Conservation (phyloP, 2,888 invertebrate genomes). For the Ceraclea dissimilis region DNA sequence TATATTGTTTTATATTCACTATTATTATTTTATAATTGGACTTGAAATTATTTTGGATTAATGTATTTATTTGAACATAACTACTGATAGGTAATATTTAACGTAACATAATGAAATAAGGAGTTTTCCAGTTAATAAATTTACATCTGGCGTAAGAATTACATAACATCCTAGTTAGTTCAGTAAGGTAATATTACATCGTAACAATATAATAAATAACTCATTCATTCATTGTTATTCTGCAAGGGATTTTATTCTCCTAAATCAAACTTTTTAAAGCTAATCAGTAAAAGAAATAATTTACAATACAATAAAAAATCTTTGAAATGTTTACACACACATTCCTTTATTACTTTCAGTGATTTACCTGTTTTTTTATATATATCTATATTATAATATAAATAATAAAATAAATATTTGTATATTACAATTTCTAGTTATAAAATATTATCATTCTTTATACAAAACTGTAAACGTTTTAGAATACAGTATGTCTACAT, state of each 20-base stretch:
- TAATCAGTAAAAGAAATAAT: too few relatives aligned
- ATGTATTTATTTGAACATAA: slow-evolving; percentile 11
- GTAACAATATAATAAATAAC: too few relatives aligned
- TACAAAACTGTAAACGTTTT: slow-evolving; percentile 10
- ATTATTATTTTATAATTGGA: slow-evolving; percentile 5
- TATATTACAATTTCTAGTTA: not conserved
- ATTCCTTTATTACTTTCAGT: too few relatives aligned
- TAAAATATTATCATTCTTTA: not conserved
- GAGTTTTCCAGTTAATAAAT: not conserved
- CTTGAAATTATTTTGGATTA: slow-evolving; percentile 5
- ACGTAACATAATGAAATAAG: not conserved
- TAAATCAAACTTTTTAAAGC: too few relatives aligned
- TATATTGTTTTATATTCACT: slow-evolving; percentile 2
- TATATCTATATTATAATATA: slow-evolving; percentile 7
- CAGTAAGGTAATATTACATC: too few relatives aligned
- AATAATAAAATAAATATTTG: not conserved
- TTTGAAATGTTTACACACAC: too few relatives aligned
- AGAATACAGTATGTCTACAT: slow-evolving; percentile 10
- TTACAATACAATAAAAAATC: too few relatives aligned
- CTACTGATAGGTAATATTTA: slow-evolving; percentile 1
- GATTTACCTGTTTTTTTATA: slow-evolving; percentile 8
- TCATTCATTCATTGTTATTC: too few relatives aligned
- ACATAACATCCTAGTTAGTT: too few relatives aligned
- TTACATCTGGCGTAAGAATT: too few relatives aligned
- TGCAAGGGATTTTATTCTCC: too few relatives aligned